Conservation (phyloP, 1,140 invertebrate genomes). For the Tenebrio molitor region DNA sequence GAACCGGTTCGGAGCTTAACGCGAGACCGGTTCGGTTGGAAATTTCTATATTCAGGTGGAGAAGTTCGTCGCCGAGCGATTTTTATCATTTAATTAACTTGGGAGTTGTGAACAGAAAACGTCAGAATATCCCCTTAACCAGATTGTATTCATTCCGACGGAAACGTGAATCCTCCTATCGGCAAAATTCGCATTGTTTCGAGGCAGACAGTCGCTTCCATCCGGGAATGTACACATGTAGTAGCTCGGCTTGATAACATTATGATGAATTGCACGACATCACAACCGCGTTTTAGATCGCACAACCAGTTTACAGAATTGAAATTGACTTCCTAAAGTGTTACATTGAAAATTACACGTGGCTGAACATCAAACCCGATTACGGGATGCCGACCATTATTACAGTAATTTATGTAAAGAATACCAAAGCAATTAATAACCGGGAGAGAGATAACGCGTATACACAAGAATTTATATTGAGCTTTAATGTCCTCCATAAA, state of each 20-base stretch:
- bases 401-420: slow-evolving; percentile 41
- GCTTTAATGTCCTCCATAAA: slow-evolving; percentile 37
- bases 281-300: slow-evolving; percentile 46
- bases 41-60: neutral
- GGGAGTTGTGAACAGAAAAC: slow-evolving; percentile 6
- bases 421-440: slow-evolving; percentile 37
- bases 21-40: neutral
- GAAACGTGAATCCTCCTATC: slow-evolving; percentile 22
- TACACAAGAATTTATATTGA: slow-evolving; percentile 41
- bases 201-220: slow-evolving; percentile 21
- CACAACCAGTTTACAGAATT: slow-evolving; percentile 46
- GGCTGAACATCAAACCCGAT: slow-evolving; percentile 32
- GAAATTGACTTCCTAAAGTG: slow-evolving; percentile 48
- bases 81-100: slow-evolving; percentile 28
- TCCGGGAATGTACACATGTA: slow-evolving; percentile 46
- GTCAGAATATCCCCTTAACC: slow-evolving; percentile 27
- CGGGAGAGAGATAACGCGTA: slow-evolving; percentile 24
- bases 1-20: neutral
- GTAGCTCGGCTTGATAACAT: slow-evolving; percentile 47
- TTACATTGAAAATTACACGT: slow-evolving; percentile 45
- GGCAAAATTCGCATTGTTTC: slow-evolving; percentile 36
- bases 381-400: slow-evolving; percentile 32
- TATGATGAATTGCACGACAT: slow-evolving; percentile 50
- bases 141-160: slow-evolving; percentile 25
- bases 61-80: neutral